These are phyloP conservation scores for Cheilosia variabilis DNA, from an alignment of 2,888 invertebrate genomes.

Conservation along the genomic window DNA sequence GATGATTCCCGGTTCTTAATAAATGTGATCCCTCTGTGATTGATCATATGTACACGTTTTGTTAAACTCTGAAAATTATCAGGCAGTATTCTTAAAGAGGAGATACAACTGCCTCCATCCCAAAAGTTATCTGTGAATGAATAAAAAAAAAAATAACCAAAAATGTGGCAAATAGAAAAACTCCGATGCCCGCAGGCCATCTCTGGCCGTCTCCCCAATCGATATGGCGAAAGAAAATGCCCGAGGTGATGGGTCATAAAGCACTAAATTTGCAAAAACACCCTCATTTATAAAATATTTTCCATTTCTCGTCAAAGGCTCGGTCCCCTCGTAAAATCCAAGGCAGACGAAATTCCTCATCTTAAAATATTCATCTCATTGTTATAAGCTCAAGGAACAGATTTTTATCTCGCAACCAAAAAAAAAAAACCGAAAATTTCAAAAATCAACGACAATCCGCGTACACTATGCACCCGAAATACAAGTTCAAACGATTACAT, in stretches of 20 bases:
- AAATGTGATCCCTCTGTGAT: too few relatives aligned
- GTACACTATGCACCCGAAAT: neutral
- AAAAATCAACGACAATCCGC: neutral
- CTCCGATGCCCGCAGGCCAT: too few relatives aligned
- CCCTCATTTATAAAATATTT: neutral
- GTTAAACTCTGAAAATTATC: too few relatives aligned
- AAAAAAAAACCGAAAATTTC: slow-evolving; percentile 2
- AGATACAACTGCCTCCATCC: too few relatives aligned
- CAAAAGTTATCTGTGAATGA: too few relatives aligned
- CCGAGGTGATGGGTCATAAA: neutral
- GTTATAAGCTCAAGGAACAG: slow-evolving; percentile 66
- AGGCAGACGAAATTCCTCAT: neutral
- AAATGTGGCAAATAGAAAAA: too few relatives aligned
- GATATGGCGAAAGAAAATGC: neutral
- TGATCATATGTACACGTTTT: too few relatives aligned
- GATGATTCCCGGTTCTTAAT: too few relatives aligned
- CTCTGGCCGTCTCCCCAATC: too few relatives aligned
- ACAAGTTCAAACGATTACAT: slow-evolving; percentile 65
- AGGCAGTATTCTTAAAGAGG: too few relatives aligned
- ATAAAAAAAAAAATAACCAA: too few relatives aligned
- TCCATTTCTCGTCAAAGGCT: neutral
- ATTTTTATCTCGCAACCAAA: slow-evolving; percentile 59
- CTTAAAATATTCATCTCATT: slow-evolving; percentile 46
- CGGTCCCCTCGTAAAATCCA: neutral
- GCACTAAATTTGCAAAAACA: slow-evolving; percentile 1